Evolutionary conservation across 2,888 invertebrate genomes (phyloP).

Genomic region (Empis stercorea): DNA sequence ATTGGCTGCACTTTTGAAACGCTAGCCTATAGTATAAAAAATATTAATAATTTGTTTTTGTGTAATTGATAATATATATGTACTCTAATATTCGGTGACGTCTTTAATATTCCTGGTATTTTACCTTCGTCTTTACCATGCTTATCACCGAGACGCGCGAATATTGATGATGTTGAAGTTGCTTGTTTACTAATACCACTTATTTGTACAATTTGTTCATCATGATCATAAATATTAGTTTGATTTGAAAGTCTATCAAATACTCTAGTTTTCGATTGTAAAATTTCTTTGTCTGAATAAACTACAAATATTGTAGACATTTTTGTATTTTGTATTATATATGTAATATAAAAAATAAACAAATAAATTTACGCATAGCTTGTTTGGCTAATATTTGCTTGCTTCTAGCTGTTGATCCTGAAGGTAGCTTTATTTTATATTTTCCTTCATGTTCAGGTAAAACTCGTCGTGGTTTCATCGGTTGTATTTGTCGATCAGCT

Average conservation of each 20-base stretch:
- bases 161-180: constrained; percentile 25
- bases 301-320: constrained; percentile 17
- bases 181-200: constrained; percentile 18
- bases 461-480: constrained; percentile 30
- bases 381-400: constrained; percentile 37
- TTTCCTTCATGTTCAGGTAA: constrained; percentile 43
- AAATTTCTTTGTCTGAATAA: constrained; percentile 27
- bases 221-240: constrained; percentile 15
- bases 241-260: constrained; percentile 24
- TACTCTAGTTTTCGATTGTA: constrained; percentile 20
- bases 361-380: constrained; percentile 29
- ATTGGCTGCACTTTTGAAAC: constrained; percentile 20
- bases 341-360: no score
- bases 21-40: constrained; percentile 10
- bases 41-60: constrained; percentile 9
- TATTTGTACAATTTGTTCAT: constrained; percentile 19
- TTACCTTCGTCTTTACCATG: constrained; percentile 9
- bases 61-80: background rate
- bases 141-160: constrained; percentile 31
- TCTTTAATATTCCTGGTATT: constrained; percentile 31
- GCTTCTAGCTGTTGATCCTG: constrained; percentile 40
- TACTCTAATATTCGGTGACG: constrained; percentile 10
- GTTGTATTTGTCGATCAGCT: background rate
- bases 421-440: constrained; percentile 42
- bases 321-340: no score